phyloP scores from a whole-genome alignment of 2,888 invertebrate species.

The Alloplasta piceator region DNA sequence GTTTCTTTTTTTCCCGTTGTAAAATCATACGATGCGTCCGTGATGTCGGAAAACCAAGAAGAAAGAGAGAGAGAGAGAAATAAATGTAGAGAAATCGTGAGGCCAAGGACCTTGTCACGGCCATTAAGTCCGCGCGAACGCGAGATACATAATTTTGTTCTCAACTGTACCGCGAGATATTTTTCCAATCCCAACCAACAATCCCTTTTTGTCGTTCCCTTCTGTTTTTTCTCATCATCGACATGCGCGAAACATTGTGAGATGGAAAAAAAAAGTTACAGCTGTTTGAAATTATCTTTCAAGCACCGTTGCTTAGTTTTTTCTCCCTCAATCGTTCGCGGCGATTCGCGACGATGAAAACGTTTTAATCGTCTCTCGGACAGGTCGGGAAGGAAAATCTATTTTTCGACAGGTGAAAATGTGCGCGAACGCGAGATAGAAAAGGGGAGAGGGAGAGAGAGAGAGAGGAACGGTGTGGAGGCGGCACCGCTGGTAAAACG shows the following conservation, averaged over 20 bases:
- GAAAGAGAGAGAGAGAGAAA: constrained; percentile 25
- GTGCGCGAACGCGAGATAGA: constrained; percentile 48
- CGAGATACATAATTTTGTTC: not conserved
- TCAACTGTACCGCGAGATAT: too few species aligned
- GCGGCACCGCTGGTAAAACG: constrained; percentile 13
- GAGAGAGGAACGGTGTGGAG: constrained; percentile 28
- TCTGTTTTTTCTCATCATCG: too few species aligned
- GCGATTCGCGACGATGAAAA: not conserved
- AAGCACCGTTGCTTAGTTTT: not conserved
- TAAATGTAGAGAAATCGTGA: constrained; percentile 46
- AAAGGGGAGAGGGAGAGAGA: constrained; percentile 36
- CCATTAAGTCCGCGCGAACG: constrained; percentile 38
- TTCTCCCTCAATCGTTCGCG: not conserved
- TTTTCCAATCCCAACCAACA: too few species aligned
- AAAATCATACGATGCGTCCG: constrained; percentile 29
- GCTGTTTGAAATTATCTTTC: not conserved
- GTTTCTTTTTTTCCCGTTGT: constrained; percentile 21
- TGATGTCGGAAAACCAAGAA: constrained; percentile 51
- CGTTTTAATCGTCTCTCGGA: constrained; percentile 4
- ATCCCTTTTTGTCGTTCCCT: too few species aligned
- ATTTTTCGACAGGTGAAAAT: constrained; percentile 64
- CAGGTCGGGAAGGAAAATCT: constrained; percentile 46
- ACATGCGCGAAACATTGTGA: too few species aligned
- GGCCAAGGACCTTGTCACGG: constrained; percentile 67
- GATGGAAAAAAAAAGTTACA: too few species aligned